phyloP scores from a whole-genome alignment of 2,797 vertebrate species.

The Characodon lateralis region DNA sequence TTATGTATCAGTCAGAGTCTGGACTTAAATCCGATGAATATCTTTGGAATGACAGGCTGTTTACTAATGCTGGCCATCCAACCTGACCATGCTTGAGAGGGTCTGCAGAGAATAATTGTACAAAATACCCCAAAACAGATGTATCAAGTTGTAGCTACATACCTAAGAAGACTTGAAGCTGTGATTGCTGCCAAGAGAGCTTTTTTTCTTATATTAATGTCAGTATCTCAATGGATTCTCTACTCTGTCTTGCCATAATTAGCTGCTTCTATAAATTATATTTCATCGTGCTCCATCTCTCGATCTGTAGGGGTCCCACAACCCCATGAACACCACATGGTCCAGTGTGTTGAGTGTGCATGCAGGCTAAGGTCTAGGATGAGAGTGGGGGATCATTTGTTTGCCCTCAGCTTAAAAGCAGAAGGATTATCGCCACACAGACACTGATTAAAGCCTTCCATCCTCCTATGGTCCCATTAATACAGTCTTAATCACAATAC shows the following conservation, averaged over 20 bases:
- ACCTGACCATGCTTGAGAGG: background rate
- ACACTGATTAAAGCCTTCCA: slow-evolving; percentile 88
- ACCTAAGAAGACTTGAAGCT: background rate
- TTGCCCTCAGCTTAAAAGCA: slow-evolving; percentile 79
- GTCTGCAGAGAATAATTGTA: background rate
- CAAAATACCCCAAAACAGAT: background rate
- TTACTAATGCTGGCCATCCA: background rate
- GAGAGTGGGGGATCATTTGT: slow-evolving; percentile 73
- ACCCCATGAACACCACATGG: slow-evolving; percentile 45
- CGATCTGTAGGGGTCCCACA: slow-evolving; percentile 54
- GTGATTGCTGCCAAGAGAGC: too few species aligned
- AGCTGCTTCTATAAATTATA: slow-evolving; percentile 67
- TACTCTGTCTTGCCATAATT: slow-evolving; percentile 59
- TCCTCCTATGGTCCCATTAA: slow-evolving; percentile 85
- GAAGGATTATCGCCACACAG: slow-evolving; percentile 82
- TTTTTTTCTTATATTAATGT: slow-evolving; percentile 9
- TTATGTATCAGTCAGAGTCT: background rate
- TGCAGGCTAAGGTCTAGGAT: slow-evolving; percentile 52
- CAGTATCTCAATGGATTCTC: slow-evolving; percentile 38
- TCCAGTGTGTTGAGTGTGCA: slow-evolving; percentile 27
- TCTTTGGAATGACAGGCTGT: background rate
- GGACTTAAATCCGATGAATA: too few species aligned
- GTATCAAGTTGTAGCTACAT: background rate
- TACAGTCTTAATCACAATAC: slow-evolving; percentile 87
- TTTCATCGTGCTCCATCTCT: slow-evolving; percentile 67